phyloP scores from a whole-genome alignment of 2,113 vertebrate genomes.

The Thamnaconus septentrionalis region DNA sequence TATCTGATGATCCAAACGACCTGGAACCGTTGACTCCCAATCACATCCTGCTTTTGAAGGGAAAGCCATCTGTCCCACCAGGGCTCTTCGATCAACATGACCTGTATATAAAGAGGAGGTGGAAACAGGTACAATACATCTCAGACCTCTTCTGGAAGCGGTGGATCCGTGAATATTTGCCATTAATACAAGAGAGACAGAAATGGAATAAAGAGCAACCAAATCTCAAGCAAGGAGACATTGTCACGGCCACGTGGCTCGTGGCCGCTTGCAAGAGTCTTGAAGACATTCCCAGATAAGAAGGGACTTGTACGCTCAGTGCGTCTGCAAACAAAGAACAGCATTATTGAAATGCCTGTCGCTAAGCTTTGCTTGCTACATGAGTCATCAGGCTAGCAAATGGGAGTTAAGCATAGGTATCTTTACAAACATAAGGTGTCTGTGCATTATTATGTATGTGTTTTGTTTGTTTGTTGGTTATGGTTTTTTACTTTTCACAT shows the following conservation, averaged over 20 bases:
- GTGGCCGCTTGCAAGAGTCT: not conserved
- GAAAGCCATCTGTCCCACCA: not conserved
- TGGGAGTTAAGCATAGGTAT: too few relatives aligned
- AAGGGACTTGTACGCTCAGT: not conserved
- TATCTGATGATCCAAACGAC: not conserved
- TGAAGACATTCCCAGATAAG: not conserved
- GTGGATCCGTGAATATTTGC: constrained; percentile 19
- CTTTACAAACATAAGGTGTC: too few relatives aligned
- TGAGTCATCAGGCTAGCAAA: too few relatives aligned
- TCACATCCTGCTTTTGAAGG: constrained; percentile 16
- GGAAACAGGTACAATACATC: constrained; percentile 19
- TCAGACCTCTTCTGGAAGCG: constrained; percentile 18
- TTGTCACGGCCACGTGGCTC: not conserved
- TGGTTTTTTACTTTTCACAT: too few relatives aligned
- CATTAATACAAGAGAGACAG: constrained; percentile 6
- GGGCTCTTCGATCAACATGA: not conserved
- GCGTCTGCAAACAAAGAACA: not conserved
- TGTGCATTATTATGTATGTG: too few relatives aligned
- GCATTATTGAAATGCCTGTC: not conserved
- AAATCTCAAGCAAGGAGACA: not conserved
- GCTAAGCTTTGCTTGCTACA: not conserved
- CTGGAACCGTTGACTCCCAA: not conserved
- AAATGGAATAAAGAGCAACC: not conserved
- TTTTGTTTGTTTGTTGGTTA: too few relatives aligned
- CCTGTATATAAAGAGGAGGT: constrained; percentile 6